These are phyloP conservation scores for Phyllotis vaccarum DNA, from an alignment of 2,797 vertebrate genomes.

Conservation along the genomic window DNA sequence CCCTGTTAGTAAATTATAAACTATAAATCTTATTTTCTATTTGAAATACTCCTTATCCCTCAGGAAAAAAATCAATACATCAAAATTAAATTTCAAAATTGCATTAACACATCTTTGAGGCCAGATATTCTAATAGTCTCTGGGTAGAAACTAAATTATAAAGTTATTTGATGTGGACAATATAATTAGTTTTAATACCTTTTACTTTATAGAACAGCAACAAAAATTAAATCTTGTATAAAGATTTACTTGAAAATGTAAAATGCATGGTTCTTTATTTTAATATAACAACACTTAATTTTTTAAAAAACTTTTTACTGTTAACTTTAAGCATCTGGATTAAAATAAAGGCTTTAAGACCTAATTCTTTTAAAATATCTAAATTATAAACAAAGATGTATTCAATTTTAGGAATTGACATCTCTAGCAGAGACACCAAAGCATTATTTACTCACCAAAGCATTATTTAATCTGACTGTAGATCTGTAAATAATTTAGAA, in stretches of 20 bases:
- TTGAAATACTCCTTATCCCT: slow-evolving; percentile 70
- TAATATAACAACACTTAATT: slow-evolving; percentile 4
- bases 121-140: slow-evolving; percentile 74
- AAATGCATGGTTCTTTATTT: background rate
- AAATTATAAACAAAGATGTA: slow-evolving; percentile 4
- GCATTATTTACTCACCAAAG: background rate
- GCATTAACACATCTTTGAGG: slow-evolving; percentile 74
- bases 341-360: background rate
- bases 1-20: slow-evolving; percentile 61
- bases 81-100: slow-evolving; percentile 81
- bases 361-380: background rate
- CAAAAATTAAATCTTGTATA: slow-evolving; percentile 30
- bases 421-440: background rate
- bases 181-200: slow-evolving; percentile 69
- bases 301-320: background rate
- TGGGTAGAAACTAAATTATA: slow-evolving; percentile 66
- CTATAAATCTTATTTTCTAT: slow-evolving; percentile 77
- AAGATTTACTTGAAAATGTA: slow-evolving; percentile 47
- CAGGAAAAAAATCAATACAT: slow-evolving; percentile 81
- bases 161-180: slow-evolving; percentile 56
- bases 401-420: background rate
- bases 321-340: background rate
- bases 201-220: slow-evolving; percentile 60
- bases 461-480: background rate
- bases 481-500: background rate